Evolutionary conservation across 2,888 invertebrate species (phyloP).

Genomic region (Tanypteryx hageni): DNA sequence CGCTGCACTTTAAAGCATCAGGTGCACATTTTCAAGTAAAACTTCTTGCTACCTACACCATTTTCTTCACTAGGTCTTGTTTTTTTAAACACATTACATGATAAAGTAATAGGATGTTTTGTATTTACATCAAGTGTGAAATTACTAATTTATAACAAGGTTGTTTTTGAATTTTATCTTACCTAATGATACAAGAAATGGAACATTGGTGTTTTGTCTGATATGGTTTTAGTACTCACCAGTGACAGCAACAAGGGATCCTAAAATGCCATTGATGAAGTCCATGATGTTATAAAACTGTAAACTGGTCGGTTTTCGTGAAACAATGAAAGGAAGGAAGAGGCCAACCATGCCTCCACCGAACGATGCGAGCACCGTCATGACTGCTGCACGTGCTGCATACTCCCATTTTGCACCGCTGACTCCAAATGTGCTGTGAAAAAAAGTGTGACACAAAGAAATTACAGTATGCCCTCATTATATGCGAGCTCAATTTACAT

Average conservation of each 20-base stretch:
- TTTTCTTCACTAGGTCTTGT: no score
- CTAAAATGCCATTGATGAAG: conserved; percentile 92
- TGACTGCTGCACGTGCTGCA: conserved; percentile 91
- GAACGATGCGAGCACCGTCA: conserved; percentile 94
- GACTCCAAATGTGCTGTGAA: conserved; percentile 79
- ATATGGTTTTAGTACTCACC: conserved; percentile 74
- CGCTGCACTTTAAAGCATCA: no score
- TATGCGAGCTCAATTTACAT: not conserved
- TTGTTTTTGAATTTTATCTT: no score
- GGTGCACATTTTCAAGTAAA: no score
- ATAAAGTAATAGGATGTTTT: no score
- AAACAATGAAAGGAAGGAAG: conserved; percentile 74
- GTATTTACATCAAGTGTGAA: no score
- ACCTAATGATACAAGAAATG: not conserved
- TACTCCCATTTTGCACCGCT: conserved; percentile 94
- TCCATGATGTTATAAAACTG: conserved; percentile 82
- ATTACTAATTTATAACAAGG: no score
- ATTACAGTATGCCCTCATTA: not conserved
- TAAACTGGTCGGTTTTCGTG: conserved; percentile 77
- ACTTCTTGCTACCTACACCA: no score
- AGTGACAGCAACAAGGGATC: conserved; percentile 91
- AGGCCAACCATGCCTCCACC: conserved; percentile 89
- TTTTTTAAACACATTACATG: no score
- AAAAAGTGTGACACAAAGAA: not conserved
- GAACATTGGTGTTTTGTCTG: not conserved